Evolutionary conservation across 2,113 vertebrate species (phyloP), one percentile per base, ranked within the genome.

Genomic region (Pipa parva): DNA sequence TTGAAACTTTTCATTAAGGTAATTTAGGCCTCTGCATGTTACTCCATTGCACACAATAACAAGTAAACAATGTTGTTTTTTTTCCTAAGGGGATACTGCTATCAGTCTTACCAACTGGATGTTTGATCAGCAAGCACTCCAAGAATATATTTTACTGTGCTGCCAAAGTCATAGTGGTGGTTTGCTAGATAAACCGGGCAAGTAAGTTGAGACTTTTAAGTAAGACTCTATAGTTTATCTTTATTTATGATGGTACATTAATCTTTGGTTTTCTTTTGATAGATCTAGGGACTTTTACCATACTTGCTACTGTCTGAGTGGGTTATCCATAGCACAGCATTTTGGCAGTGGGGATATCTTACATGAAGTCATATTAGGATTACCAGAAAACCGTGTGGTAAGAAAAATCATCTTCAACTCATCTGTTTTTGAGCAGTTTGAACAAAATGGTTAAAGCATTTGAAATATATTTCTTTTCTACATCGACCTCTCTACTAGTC

Each of bases 251-350:
- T n/a, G n/a, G n/a, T n/a, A n/a, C n/a, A n/a, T 58, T 37, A 22
- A 11, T 45, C 5, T 17, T 20, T 46, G 10, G 3, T 1, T 73
- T 15, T 74, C 22, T 25, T 55, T 2, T 4, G 22, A 2, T 77
- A 99, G 97, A 71, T 95, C 94, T 1, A 89, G 96, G 67, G 97
- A 99, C 73, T 99, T 99, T 74, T 98, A 99, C 82, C 97, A 99
- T 82, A 99, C 96, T 0, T 98, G 97, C 79, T 99, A 99, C 80
- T 98, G 97, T 79, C 80, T 99, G 75, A 99, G 97, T 0, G 97
- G 97, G 2, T 81, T 99, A 59, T 93, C 97, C 18, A 72, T 99
- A 18, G 95, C 97, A 1, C 97, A 99, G 83, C 95, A 99, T 81
- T 98, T 97, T 0, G 94, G 93, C 27, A 93, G 94, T 2, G 83